phyloP scores from a whole-genome alignment of 2,888 invertebrate species.

The Cremastobaeus sp. region DNA sequence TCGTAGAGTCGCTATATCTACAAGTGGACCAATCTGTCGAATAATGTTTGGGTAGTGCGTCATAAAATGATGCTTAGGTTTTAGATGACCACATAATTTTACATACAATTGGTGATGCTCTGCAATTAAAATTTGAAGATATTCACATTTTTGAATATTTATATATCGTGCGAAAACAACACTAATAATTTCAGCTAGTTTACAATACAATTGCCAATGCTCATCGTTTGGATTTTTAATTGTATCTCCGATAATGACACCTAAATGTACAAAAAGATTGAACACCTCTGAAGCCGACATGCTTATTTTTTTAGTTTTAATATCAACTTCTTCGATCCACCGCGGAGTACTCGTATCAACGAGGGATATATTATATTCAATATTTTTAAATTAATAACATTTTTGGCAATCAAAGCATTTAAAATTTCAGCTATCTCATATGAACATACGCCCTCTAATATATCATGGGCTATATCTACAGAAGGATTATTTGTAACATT shows the following conservation, averaged over 20 bases:
- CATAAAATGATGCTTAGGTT: slow-evolving; percentile 3
- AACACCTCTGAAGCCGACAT: slow-evolving; percentile 4
- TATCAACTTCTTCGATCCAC: slow-evolving; percentile 9
- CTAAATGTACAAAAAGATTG: slow-evolving; percentile 32
- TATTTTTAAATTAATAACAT: background rate
- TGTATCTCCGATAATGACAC: background rate
- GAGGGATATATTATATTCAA: slow-evolving; percentile 18
- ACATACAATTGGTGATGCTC: slow-evolving; percentile 1
- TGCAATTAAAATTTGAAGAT: background rate
- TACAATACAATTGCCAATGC: slow-evolving; percentile 43
- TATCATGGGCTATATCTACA: slow-evolving; percentile 60
- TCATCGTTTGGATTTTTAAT: slow-evolving; percentile 25
- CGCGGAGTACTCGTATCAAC: slow-evolving; percentile 25
- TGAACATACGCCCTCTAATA: slow-evolving; percentile 53
- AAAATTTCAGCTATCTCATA: slow-evolving; percentile 38
- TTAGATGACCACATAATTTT: background rate
- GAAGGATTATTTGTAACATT: too few relatives aligned
- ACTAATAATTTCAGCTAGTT: slow-evolving; percentile 12
- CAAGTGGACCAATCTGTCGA: background rate
- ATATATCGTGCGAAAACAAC: background rate
- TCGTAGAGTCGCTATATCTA: background rate
- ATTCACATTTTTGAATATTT: slow-evolving; percentile 3
- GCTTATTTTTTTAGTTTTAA: background rate
- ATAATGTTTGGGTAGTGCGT: background rate
- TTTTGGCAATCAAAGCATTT: background rate